Conservation (phyloP, 2,113 vertebrate species). For the Sialia sialis region DNA sequence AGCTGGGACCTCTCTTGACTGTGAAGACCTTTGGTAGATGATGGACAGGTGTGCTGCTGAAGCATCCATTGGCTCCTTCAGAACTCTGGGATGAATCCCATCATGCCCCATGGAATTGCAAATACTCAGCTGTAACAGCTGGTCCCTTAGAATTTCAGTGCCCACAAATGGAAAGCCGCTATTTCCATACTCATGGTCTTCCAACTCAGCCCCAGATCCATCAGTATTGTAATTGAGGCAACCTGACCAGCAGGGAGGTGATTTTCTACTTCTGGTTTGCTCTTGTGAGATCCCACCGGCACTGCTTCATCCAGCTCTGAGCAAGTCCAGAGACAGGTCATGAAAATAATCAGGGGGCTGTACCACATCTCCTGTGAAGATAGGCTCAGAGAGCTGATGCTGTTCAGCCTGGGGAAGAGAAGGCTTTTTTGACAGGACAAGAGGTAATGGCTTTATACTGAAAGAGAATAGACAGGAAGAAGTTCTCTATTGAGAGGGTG, state of each 20-base stretch:
- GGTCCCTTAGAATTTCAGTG: neutral
- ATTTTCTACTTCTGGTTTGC: rapidly evolving
- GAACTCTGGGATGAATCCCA: neutral
- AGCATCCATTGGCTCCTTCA: neutral
- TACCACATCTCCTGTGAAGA: neutral
- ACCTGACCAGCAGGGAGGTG: neutral
- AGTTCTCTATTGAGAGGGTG: neutral
- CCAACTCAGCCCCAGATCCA: neutral
- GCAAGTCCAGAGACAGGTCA: neutral
- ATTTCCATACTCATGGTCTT: neutral
- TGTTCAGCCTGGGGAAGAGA: neutral
- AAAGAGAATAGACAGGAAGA: neutral
- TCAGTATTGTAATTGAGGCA: neutral
- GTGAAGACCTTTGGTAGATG: neutral
- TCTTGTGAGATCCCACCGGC: neutral
- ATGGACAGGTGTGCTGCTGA: neutral
- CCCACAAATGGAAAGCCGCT: neutral
- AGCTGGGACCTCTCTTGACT: neutral
- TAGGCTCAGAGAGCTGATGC: neutral
- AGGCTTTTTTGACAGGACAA: neutral
- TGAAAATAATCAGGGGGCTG: neutral
- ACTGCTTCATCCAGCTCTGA: neutral
- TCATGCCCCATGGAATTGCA: neutral
- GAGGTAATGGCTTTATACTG: neutral
- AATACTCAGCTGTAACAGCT: no score